These are phyloP conservation scores for Nematostella vectensis DNA, from an alignment of 92 coral and sea anemone species.

Conservation along the genomic window DNA sequence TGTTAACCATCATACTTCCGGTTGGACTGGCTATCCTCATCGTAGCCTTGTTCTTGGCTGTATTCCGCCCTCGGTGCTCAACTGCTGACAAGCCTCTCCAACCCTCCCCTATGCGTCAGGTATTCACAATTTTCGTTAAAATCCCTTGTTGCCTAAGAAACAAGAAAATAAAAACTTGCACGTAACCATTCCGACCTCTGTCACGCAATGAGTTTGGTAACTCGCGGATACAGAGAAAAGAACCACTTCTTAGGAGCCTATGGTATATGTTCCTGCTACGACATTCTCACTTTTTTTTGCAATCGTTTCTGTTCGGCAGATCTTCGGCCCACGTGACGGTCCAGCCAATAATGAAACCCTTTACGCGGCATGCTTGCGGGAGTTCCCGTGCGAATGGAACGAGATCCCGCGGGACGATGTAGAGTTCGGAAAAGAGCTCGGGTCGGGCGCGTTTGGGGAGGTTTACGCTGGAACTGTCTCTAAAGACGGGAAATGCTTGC, in stretches of 20 bases:
- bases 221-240: too few relatives aligned
- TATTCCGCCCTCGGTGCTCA: constrained; percentile 7
- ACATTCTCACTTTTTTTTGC: too few relatives aligned
- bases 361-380: constrained; percentile 31
- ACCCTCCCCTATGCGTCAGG: too few relatives aligned
- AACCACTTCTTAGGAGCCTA: too few relatives aligned
- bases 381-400: constrained; percentile 33
- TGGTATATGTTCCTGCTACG: too few relatives aligned
- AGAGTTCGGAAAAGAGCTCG: constrained; percentile 48
- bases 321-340: constrained; percentile 4
- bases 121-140: too few relatives aligned
- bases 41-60: constrained; percentile 1
- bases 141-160: too few relatives aligned
- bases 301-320: too few relatives aligned
- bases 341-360: constrained; percentile 24
- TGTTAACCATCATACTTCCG: constrained; percentile 34
- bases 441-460: constrained; percentile 66
- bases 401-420: constrained; percentile 47
- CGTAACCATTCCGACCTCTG: too few relatives aligned
- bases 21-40: constrained; percentile 15
- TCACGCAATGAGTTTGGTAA: too few relatives aligned
- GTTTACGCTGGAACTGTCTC: constrained; percentile 35
- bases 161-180: too few relatives aligned
- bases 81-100: too few relatives aligned
- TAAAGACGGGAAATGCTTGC: constrained; percentile 21